Evolutionary conservation across 2,888 invertebrate genomes (phyloP), one percentile per base, ranked within the genome.

Genomic region (Pocota personata): DNA sequence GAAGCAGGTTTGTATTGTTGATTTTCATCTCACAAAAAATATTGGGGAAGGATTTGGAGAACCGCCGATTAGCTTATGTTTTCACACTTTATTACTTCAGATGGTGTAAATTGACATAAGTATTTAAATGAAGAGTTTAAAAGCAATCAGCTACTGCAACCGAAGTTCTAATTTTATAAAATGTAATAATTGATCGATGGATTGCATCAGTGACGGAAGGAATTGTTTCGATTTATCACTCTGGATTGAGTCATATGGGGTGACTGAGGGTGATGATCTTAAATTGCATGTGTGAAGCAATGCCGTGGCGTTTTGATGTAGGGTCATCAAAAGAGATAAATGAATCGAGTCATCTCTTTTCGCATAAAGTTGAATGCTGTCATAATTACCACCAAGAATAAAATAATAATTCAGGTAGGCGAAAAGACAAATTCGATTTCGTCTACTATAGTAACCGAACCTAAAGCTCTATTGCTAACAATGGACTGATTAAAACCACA

Each of bases 41-140:
- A n/a, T 75, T 64, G 48, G 48, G 60, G 40, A 69, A 79, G 75
- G 64, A 64, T 69, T 50, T 35, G 4, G 55, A 57, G 37, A 69
- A 76, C 84, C 84, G 80, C 71, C 80, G 71, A 84, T 64, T 16
- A 19, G 24, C 16, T 64, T 24, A 60, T 46, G 27, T 82, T 69
- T 24, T 60, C 8, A 21, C 46, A 62, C 46, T 40, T 80, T 64
- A 55, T 64, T 55, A 50, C 43, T 62, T 52, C 55, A 57, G 40
- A 1, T 48, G 35, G 19, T 4, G 55, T 40, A 48, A 71, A 48
- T 62, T 73, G 67, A 64, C 48, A 30, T 35, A 57, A 32, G 27
- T 19, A 37, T 21, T 55, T 64, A 55, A 73, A 55, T 27, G 35
- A 35, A 55, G n/a, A n/a, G 43, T 43, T 43, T 62, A 43, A 27